Evolutionary conservation across 2,113 vertebrate genomes (phyloP).

Genomic region (Barnardius zonarius): DNA sequence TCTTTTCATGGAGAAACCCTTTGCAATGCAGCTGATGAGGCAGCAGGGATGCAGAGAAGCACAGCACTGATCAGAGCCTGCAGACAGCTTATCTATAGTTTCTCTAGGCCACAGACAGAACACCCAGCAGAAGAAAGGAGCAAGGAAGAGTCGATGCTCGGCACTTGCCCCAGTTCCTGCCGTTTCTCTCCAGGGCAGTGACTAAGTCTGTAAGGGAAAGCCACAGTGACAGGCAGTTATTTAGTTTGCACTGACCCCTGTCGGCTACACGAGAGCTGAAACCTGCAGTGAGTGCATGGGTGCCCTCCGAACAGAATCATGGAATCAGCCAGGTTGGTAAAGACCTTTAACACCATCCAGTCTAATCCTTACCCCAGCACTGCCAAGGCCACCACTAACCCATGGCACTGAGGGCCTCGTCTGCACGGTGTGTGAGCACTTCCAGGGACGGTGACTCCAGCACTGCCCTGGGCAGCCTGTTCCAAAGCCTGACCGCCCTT

Average conservation of each 20-base stretch:
- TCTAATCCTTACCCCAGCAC: not conserved
- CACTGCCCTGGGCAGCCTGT: not conserved
- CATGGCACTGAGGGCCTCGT: not conserved
- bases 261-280: not conserved
- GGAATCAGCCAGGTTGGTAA: not conserved
- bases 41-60: not conserved
- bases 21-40: not conserved
- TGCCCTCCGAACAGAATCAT: not conserved
- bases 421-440: not conserved
- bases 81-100: not conserved
- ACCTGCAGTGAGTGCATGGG: not conserved
- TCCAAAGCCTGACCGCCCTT: not conserved
- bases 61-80: not conserved
- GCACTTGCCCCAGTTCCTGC: not conserved
- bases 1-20: not conserved
- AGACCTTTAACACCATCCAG: not conserved
- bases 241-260: slow-evolving; percentile 48
- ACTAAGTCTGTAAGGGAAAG: not conserved
- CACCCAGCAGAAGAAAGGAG: not conserved
- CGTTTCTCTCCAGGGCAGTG: not conserved
- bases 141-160: not conserved
- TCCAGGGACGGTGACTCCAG: not conserved
- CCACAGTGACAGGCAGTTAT: not conserved
- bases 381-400: not conserved
- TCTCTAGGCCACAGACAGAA: not conserved